Conservation (phyloP, 2,888 invertebrate genomes). For the Octonoba sinensis region DNA sequence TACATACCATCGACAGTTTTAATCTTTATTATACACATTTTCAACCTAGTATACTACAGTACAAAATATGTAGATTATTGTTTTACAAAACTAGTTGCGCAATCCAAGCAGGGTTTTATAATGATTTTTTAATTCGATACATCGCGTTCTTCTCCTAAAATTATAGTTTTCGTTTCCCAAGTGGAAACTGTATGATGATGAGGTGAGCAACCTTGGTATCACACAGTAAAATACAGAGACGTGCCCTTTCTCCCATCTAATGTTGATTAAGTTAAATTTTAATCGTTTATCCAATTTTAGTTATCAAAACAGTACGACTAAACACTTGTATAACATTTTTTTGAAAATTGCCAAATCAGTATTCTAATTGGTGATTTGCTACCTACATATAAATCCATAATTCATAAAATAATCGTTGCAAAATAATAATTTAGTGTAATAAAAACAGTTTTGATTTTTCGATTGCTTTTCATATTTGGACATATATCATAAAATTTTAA, state of each 20-base stretch:
- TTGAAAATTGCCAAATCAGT: too few species aligned
- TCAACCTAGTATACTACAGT: conserved; percentile 54
- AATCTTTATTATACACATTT: conserved; percentile 54
- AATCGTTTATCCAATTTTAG: too few species aligned
- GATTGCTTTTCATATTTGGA: too few species aligned
- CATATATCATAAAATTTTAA: too few species aligned
- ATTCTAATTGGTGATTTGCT: too few species aligned
- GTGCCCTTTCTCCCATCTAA: conserved; percentile 1
- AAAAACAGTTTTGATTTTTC: too few species aligned
- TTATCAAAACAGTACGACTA: too few species aligned
- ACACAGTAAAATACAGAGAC: conserved; percentile 39
- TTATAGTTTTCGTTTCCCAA: conserved; percentile 34
- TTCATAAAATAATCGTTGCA: too few species aligned
- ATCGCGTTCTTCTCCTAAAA: conserved; percentile 34
- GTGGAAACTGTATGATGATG: conserved; percentile 42
- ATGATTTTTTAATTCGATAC: conserved; percentile 41
- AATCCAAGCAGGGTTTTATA: conserved; percentile 50
- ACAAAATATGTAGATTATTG: conserved; percentile 61
- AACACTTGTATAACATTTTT: too few species aligned
- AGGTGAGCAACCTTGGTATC: conserved; percentile 34
- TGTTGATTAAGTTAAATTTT: too few species aligned
- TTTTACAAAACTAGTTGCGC: conserved; percentile 61
- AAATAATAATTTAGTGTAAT: too few species aligned
- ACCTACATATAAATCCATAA: too few species aligned
- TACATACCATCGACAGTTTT: conserved; percentile 44